phyloP scores from a whole-genome alignment of 2,797 vertebrate species.

The Anabas testudineus region DNA sequence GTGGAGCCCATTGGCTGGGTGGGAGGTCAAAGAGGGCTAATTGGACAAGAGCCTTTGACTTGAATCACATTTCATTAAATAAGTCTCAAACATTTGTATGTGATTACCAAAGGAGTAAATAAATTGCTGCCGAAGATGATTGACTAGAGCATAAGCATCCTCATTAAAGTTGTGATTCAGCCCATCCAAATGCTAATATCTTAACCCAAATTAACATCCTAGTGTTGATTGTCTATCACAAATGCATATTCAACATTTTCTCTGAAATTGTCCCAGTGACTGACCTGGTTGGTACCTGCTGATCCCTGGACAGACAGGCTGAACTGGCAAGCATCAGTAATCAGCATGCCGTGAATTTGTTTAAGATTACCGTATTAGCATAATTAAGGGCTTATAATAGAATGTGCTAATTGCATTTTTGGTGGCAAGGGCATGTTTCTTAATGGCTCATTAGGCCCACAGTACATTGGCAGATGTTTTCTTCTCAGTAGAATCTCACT shows the following conservation, averaged over 20 bases:
- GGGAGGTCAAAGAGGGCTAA: slow-evolving; percentile 78
- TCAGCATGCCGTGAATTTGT: slow-evolving; percentile 87
- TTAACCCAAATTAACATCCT: slow-evolving; percentile 78
- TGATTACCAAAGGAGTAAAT: slow-evolving; percentile 71
- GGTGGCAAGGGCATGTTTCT: slow-evolving; percentile 85
- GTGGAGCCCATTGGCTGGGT: slow-evolving; percentile 55
- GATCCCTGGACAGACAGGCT: slow-evolving; percentile 81
- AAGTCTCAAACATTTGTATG: slow-evolving; percentile 73
- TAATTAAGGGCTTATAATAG: slow-evolving; percentile 89
- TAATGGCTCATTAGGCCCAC: slow-evolving; percentile 87
- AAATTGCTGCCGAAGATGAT: slow-evolving; percentile 59
- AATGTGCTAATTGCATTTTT: slow-evolving; percentile 91
- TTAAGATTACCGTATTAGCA: slow-evolving; percentile 87
- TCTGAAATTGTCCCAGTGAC: slow-evolving; percentile 81
- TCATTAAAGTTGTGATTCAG: slow-evolving; percentile 77
- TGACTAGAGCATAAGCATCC: slow-evolving; percentile 75
- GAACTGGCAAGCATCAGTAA: slow-evolving; percentile 80
- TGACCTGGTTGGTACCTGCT: slow-evolving; percentile 83
- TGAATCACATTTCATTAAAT: slow-evolving; percentile 71
- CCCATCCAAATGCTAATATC: slow-evolving; percentile 79
- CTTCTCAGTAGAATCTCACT: slow-evolving; percentile 72
- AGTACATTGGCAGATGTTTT: slow-evolving; percentile 87
- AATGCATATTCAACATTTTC: slow-evolving; percentile 84
- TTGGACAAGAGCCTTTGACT: slow-evolving; percentile 80
- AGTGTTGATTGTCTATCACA: slow-evolving; percentile 69